Conservation (phyloP, 2,113 vertebrate genomes). For the Catharus fuscescens region DNA sequence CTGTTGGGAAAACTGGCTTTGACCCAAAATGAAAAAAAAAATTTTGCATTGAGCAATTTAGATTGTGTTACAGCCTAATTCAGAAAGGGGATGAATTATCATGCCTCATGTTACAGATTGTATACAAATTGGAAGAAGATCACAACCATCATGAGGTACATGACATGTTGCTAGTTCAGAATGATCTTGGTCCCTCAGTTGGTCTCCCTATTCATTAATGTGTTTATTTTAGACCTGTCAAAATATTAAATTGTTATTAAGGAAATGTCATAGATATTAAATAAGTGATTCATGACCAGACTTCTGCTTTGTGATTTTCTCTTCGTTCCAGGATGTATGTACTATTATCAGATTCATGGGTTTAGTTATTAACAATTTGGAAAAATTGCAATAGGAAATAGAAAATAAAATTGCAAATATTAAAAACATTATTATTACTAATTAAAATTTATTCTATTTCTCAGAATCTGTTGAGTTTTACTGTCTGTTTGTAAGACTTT, state of each 20-base stretch:
- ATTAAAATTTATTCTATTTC: not conserved
- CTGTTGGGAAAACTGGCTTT: not conserved
- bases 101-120: not conserved
- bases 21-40: not conserved
- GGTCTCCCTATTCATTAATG: not conserved
- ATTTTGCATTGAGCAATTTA: not conserved
- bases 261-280: not conserved
- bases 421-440: not conserved
- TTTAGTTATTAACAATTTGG: not conserved
- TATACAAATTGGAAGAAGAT: not conserved
- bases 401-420: not conserved
- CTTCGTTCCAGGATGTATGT: not conserved
- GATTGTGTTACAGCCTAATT: not conserved
- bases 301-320: not conserved
- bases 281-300: not conserved
- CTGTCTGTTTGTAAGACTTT: not conserved
- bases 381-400: not conserved
- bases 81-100: not conserved
- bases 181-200: rapidly evolving
- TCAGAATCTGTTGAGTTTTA: not conserved
- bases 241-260: not conserved
- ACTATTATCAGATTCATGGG: not conserved
- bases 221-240: not conserved
- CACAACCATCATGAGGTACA: not conserved
- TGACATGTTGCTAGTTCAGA: not conserved